Conservation (phyloP, 2,113 vertebrate genomes). For the Nettapus auritus region DNA sequence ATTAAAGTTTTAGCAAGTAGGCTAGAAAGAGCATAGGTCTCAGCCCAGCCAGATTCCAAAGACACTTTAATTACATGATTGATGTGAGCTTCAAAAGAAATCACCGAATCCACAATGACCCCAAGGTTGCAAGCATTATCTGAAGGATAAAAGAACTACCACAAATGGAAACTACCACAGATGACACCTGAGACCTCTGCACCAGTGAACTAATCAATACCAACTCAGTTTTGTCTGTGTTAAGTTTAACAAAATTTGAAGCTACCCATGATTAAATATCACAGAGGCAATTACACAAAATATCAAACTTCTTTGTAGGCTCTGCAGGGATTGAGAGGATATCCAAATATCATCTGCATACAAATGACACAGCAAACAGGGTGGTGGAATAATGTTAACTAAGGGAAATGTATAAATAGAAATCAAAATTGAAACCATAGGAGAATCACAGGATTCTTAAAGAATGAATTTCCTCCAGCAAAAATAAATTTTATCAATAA, state of each 20-base stretch:
- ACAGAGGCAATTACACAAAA: constrained; percentile 71
- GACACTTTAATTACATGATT: constrained; percentile 75
- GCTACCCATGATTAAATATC: constrained; percentile 62
- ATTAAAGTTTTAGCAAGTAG: constrained; percentile 68
- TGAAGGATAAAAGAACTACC: constrained; percentile 73
- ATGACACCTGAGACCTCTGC: constrained; percentile 73
- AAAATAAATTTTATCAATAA: constrained; percentile 18
- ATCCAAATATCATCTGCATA: constrained; percentile 27
- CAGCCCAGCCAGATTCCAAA: constrained; percentile 70
- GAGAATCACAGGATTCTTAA: constrained; percentile 6
- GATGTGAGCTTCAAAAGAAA: constrained; percentile 74
- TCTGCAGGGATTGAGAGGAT: constrained; percentile 35
- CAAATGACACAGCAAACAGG: constrained; percentile 36
- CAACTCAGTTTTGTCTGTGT: constrained; percentile 69
- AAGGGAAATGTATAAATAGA: constrained; percentile 14
- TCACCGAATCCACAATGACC: constrained; percentile 62
- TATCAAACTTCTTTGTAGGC: constrained; percentile 53
- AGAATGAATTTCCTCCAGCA: background rate
- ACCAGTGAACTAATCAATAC: constrained; percentile 61
- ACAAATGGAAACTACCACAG: constrained; percentile 71
- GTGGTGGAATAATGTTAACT: constrained; percentile 21
- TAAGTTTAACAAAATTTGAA: constrained; percentile 75
- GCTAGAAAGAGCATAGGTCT: constrained; percentile 66
- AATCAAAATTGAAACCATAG: constrained; percentile 40
- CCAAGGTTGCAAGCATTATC: constrained; percentile 70